phyloP scores from a whole-genome alignment of 1,140 invertebrate genomes.

The Mactra quadrangularis region DNA sequence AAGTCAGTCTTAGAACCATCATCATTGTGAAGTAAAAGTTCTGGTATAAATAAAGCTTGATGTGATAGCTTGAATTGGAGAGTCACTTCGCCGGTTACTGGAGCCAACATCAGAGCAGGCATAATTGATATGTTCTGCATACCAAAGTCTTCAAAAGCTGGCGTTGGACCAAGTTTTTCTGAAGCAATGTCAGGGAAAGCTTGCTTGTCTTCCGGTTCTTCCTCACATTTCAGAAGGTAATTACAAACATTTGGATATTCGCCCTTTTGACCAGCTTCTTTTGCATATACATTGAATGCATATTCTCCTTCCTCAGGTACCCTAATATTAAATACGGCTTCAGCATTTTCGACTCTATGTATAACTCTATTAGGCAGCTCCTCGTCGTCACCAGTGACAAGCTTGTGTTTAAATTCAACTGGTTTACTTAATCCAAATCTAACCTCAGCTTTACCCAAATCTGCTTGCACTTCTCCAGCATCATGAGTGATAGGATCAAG shows the following conservation, averaged over 20 bases:
- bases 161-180: constrained; percentile 64
- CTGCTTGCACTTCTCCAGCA: constrained; percentile 69
- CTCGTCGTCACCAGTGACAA: constrained; percentile 67
- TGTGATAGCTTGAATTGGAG: constrained; percentile 65
- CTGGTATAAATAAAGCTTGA: constrained; percentile 53
- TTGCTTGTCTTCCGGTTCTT: constrained; percentile 68
- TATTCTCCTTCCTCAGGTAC: constrained; percentile 70
- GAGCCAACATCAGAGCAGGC: constrained; percentile 59
- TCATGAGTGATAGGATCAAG: constrained; percentile 69
- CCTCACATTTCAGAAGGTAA: constrained; percentile 70
- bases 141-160: constrained; percentile 62
- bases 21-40: constrained; percentile 54
- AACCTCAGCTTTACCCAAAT: constrained; percentile 72
- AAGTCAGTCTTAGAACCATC: constrained; percentile 51
- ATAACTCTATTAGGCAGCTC: constrained; percentile 63
- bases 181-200: constrained; percentile 67
- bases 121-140: constrained; percentile 64
- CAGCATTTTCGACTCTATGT: constrained; percentile 66
- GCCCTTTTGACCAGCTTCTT: constrained; percentile 63
- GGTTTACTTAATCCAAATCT: constrained; percentile 68
- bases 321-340: constrained; percentile 68
- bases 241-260: constrained; percentile 70
- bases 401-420: constrained; percentile 71
- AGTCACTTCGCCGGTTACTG: constrained; percentile 67
- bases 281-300: constrained; percentile 69